Evolutionary conservation across 2,888 invertebrate species (phyloP).

Genomic region (Eristalis intricaria): DNA sequence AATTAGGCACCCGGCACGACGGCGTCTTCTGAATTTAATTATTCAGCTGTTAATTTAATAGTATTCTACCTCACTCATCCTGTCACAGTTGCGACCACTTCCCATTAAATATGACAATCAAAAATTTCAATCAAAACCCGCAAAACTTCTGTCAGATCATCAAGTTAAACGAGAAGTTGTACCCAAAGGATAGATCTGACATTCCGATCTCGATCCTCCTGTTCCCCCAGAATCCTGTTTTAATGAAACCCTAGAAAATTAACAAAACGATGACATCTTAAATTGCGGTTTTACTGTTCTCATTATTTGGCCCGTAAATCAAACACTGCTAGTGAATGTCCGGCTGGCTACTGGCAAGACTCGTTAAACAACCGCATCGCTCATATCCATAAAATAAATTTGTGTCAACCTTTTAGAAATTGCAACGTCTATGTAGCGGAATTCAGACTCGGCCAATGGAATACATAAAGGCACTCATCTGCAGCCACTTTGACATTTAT

Average conservation of each 20-base stretch:
- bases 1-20: too few species aligned
- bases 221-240: background rate
- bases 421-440: background rate
- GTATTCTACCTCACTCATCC: too few species aligned
- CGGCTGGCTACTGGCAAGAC: background rate
- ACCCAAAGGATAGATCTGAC: too few species aligned
- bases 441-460: background rate
- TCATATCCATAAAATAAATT: background rate
- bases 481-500: slow-evolving; percentile 35
- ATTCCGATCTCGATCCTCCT: too few species aligned
- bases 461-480: slow-evolving; percentile 7
- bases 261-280: background rate
- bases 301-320: background rate
- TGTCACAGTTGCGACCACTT: too few species aligned
- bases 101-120: too few species aligned
- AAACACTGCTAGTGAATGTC: background rate
- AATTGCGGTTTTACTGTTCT: background rate
- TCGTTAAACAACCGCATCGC: background rate
- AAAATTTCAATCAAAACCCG: too few species aligned
- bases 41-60: too few species aligned
- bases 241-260: background rate
- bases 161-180: too few species aligned
- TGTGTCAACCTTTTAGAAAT: background rate
- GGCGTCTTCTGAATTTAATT: too few species aligned
- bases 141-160: too few species aligned